Base-by-base conservation (phyloP, 2,113 vertebrate species). In the Stegostoma tigrinum region DNA sequence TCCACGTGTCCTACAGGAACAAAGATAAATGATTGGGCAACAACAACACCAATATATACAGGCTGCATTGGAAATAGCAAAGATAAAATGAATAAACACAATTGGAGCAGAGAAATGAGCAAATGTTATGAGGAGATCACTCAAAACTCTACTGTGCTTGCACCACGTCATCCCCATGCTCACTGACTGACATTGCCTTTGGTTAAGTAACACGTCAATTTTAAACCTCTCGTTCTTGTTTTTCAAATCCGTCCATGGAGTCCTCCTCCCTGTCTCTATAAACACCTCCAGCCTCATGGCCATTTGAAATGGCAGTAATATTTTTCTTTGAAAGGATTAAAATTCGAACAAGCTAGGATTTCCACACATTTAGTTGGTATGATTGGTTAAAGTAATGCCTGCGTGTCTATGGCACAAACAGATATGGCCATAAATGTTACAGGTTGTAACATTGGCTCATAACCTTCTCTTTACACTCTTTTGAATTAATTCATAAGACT, bases 401-500 rank as follows among this genome's bases (percentile, higher is more conserved):
- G 89, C 38, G 19, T 91, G 34, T 19, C 34, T 38, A 34, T 72
- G 38, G 68, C 48, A 30, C 68, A 52, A 45, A 72, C 55, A 72
- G 27, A 95, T 95, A 95, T 75, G 19, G 42, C 42, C 42, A 72
- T 42, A 94, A 94, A 70, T n/a, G 24, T 94, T 94, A 45, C 27
- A 94, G 27, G 42, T 75, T 34, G 94, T 30, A 52, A 5, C 70
- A 52, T 90, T 90, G 34, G 48, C n/a, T 61, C 87, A 90, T n/a
- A 61, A 61, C 55, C 52, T 34, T 90, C 48, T 90, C 87, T 61
- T 61, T 30, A 61, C 27, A 61, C 48, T 30, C 42, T 95, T 70
- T 52, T 72, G 45, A 95, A 95, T 95, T 72, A 68, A 95, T 95
- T 95, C 94, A 95, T 15, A 75, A 95, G 94, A 24, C 5, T 48